These are phyloP conservation scores for Premnoplex brunnescens DNA, from an alignment of 2,797 vertebrate species.

Conservation along the genomic window DNA sequence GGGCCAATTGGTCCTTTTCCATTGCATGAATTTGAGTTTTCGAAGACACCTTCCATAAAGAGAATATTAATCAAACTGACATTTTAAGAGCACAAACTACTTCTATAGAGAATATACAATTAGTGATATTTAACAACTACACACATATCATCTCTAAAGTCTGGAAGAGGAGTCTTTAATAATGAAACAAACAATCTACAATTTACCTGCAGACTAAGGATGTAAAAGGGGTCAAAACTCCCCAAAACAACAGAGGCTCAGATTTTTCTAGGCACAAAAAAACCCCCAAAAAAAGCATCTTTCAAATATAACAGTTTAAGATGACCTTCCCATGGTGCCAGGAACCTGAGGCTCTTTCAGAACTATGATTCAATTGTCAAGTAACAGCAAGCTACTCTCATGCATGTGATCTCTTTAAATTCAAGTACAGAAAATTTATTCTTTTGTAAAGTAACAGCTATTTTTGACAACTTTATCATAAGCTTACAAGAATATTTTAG, in stretches of 20 bases:
- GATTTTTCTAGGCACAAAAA: not conserved
- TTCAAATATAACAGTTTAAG: not conserved
- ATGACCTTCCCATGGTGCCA: not conserved
- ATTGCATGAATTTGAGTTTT: conserved; percentile 87
- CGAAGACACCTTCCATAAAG: conserved; percentile 81
- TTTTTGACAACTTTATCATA: not conserved
- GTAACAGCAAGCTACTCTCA: not conserved
- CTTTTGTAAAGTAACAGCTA: not conserved
- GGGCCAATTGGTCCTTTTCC: conserved; percentile 87
- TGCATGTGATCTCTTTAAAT: not conserved
- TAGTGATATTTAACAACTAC: not conserved
- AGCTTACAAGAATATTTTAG: not conserved
- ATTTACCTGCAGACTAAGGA: not conserved
- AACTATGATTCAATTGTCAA: not conserved
- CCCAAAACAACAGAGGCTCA: not conserved
- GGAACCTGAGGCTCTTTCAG: not conserved
- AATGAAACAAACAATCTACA: not conserved
- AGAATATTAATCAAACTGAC: not conserved
- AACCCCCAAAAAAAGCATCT: not conserved
- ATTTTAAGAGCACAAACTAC: not conserved
- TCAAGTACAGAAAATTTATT: not conserved
- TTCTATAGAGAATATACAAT: not conserved
- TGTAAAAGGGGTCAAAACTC: not conserved
- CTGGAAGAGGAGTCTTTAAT: not conserved
- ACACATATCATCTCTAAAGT: not conserved